Percentiles rank a stretch among this genome's conserved stretches.
Evolutionary conservation across 2,113 vertebrate species (phyloP).

Genomic region (Cyphomyrus discorhynchus): DNA sequence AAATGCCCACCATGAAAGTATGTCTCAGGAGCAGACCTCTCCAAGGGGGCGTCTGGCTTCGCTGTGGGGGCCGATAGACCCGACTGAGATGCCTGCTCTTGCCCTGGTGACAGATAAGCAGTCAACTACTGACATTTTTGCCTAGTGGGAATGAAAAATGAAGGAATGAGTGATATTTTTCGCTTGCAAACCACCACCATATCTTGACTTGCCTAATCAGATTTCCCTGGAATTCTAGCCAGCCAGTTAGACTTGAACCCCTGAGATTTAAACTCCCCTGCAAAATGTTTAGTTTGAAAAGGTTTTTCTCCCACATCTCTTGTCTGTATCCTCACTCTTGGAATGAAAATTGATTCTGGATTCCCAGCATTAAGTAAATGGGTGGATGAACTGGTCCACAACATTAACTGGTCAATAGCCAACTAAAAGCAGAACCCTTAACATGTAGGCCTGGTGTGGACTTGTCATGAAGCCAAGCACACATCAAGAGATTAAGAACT

Average conservation of each 20-base stretch:
- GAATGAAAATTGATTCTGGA: not conserved
- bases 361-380: not conserved
- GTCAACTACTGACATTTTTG: not conserved
- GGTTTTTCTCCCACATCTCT: not conserved
- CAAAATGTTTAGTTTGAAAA: not conserved
- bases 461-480: not conserved
- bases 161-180: not conserved
- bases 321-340: not conserved
- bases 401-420: not conserved
- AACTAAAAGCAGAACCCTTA: not conserved
- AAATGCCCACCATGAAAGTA: slow-evolving; percentile 71
- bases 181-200: not conserved
- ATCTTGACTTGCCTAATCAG: not conserved
- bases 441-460: not conserved
- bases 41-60: not conserved
- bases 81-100: slow-evolving; percentile 26
- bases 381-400: not conserved
- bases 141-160: not conserved
- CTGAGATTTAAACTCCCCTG: not conserved
- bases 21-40: slow-evolving; percentile 40
- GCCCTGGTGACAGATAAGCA: slow-evolving; percentile 25
- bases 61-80: slow-evolving; percentile 7
- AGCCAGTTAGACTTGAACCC: not conserved
- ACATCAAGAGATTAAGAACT: not conserved
- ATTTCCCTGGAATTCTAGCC: not conserved